phyloP scores from a whole-genome alignment of 1,140 invertebrate genomes.

The Agrypnia vestita region DNA sequence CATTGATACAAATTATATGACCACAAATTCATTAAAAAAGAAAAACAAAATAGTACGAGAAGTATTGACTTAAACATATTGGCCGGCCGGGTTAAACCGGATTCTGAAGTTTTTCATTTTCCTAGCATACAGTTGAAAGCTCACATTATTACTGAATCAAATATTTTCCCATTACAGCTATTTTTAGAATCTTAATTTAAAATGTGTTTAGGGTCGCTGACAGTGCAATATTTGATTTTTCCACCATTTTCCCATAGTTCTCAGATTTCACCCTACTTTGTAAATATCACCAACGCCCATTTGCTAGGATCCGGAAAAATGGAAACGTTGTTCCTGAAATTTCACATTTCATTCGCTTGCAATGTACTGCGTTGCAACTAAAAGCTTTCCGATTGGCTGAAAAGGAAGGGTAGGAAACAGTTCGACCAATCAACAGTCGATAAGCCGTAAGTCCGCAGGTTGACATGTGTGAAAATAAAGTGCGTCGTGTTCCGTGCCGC shows the following conservation, averaged over 20 bases:
- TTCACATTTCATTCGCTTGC: slow-evolving; percentile 4
- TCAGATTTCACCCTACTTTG: neutral
- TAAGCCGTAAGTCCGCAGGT: neutral
- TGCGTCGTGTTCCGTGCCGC: slow-evolving; percentile 2
- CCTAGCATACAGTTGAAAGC: no score
- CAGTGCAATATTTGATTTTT: slow-evolving; percentile 8
- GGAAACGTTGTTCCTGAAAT: slow-evolving; percentile 14
- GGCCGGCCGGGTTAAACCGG: no score
- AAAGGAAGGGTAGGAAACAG: slow-evolving; percentile 29
- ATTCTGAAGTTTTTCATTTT: no score
- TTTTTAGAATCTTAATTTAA: neutral
- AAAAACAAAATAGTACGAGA: no score
- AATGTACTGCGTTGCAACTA: neutral
- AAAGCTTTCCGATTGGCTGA: slow-evolving; percentile 25
- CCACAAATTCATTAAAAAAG: no score
- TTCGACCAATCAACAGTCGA: slow-evolving; percentile 7
- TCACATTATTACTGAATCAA: no score
- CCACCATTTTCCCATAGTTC: slow-evolving; percentile 23
- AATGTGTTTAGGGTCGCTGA: neutral
- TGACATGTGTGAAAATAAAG: slow-evolving; percentile 34
- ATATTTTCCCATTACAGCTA: neutral
- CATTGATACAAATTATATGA: no score
- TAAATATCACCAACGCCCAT: slow-evolving; percentile 40
- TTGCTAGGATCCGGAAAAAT: neutral
- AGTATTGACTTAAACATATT: no score